phyloP scores from a whole-genome alignment of 2,888 invertebrate species.

The Cinara cedri region DNA sequence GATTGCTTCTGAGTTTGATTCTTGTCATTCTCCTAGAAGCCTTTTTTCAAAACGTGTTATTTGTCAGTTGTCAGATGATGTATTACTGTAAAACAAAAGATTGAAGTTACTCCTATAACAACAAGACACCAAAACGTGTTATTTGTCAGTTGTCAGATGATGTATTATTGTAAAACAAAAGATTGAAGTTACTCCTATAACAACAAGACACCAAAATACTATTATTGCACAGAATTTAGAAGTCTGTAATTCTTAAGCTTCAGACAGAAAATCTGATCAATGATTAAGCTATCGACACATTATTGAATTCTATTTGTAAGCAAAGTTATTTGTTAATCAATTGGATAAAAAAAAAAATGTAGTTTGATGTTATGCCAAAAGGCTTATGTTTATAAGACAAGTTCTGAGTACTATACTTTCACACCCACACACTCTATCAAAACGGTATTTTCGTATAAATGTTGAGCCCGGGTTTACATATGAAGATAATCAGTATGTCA shows the following conservation, averaged over 20 bases:
- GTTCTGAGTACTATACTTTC: neutral
- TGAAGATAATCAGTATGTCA: neutral
- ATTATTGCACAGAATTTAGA: neutral
- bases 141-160: neutral
- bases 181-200: neutral
- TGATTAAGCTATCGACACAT: neutral
- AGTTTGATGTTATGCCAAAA: neutral
- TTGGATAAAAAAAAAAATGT: neutral
- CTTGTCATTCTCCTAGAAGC: neutral
- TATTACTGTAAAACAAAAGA: too few relatives aligned
- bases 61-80: too few relatives aligned
- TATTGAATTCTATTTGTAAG: neutral
- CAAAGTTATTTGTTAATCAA: neutral
- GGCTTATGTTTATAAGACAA: neutral
- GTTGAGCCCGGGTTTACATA: neutral
- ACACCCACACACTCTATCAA: neutral
- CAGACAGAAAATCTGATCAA: neutral
- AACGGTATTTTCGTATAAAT: neutral
- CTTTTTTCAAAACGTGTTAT: neutral
- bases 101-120: too few relatives aligned
- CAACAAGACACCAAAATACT: neutral
- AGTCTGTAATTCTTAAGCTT: neutral
- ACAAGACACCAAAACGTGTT: too few relatives aligned
- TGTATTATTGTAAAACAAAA: neutral
- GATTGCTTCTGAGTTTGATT: neutral